Conservation (phyloP, 2,113 vertebrate species). For the Melanerpes aurifrons region DNA sequence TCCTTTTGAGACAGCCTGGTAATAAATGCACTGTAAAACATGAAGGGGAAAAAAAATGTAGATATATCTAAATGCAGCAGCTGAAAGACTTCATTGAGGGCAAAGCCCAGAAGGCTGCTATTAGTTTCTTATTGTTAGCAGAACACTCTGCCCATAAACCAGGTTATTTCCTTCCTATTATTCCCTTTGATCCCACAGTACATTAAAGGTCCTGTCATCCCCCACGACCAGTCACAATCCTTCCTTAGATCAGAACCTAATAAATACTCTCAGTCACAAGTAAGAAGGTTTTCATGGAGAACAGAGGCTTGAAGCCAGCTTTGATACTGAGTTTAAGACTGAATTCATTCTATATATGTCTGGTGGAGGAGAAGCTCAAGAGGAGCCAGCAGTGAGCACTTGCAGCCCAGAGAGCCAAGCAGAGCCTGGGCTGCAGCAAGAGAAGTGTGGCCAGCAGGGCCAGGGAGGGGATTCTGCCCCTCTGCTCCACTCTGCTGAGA, state of each 20-base stretch:
- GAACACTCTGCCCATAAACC: not conserved
- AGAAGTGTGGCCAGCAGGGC: no score
- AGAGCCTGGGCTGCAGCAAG: no score
- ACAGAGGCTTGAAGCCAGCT: not conserved
- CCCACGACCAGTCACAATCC: not conserved
- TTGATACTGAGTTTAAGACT: not conserved
- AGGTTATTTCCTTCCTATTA: not conserved
- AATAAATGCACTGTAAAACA: not conserved
- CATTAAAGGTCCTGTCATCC: not conserved
- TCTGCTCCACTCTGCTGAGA: no score
- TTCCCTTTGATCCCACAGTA: not conserved
- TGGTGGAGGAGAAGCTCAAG: not conserved
- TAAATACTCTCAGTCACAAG: not conserved
- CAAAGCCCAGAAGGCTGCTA: not conserved
- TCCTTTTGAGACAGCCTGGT: not conserved
- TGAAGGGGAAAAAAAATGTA: not conserved
- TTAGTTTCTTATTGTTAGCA: not conserved
- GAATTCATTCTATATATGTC: not conserved
- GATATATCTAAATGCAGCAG: not conserved
- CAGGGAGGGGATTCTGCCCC: no score
- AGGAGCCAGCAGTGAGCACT: no score
- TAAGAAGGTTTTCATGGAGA: not conserved
- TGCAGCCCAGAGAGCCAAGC: no score
- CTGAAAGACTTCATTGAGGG: not conserved
- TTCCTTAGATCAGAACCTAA: not conserved